Conservation (phyloP, 1,140 invertebrate genomes). For the Trachymyrmex cornetzi region DNA sequence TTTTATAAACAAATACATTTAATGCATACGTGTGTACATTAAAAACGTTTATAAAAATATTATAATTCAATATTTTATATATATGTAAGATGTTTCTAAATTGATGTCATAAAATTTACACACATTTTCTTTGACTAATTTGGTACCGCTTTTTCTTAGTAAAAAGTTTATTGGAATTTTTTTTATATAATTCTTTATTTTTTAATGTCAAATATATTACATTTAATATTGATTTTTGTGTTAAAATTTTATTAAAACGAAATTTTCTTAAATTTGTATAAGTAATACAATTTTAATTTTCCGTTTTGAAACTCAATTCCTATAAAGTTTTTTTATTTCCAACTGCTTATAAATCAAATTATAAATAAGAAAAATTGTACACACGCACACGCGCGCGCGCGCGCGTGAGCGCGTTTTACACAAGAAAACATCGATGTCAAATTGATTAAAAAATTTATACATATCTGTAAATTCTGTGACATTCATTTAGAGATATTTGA, state of each 20-base stretch:
- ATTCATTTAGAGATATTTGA: slow-evolving; percentile 18
- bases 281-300: slow-evolving; percentile 26
- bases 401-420: too few relatives aligned
- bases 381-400: not conserved
- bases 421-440: not conserved
- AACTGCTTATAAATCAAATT: not conserved
- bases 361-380: slow-evolving; percentile 7
- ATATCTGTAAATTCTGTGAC: slow-evolving; percentile 20
- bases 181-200: slow-evolving; percentile 2
- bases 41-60: slow-evolving; percentile 7
- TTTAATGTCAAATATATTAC: slow-evolving; percentile 22
- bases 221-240: not conserved
- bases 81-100: slow-evolving; percentile 27
- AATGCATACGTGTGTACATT: not conserved
- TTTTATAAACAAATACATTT: slow-evolving; percentile 23
- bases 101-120: slow-evolving; percentile 31
- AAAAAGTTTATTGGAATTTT: not conserved
- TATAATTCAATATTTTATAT: not conserved
- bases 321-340: not conserved
- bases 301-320: not conserved
- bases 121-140: not conserved
- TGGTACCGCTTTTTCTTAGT: not conserved
- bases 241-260: slow-evolving; percentile 4
- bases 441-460: slow-evolving; percentile 15
- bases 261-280: slow-evolving; percentile 9